These are phyloP conservation scores for Heptranchias perlo DNA, from an alignment of 2,113 vertebrate genomes.

Conservation along the genomic window DNA sequence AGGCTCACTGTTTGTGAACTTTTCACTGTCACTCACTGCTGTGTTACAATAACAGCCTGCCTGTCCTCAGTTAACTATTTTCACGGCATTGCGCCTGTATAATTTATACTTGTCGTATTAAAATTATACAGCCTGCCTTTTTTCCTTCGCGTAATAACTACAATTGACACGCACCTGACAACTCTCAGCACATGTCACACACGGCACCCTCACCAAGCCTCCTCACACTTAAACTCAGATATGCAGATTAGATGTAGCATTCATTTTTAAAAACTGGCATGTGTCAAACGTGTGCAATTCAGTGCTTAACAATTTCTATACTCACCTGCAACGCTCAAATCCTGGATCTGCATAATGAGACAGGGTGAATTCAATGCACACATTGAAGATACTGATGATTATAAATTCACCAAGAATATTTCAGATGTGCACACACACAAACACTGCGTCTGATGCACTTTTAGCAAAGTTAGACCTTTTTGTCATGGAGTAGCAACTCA, in stretches of 20 bases:
- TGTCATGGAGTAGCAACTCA: neutral
- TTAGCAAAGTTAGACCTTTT: neutral
- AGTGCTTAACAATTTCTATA: too few relatives aligned
- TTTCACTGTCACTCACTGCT: neutral
- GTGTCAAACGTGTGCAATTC: neutral
- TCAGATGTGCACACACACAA: neutral
- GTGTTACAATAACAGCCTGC: neutral
- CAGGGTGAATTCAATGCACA: neutral
- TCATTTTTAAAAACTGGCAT: neutral
- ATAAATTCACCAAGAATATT: neutral
- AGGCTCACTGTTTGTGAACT: neutral
- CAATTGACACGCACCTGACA: neutral
- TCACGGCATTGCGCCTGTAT: neutral
- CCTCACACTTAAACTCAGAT: neutral
- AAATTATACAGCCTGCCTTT: neutral
- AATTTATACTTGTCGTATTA: slow-evolving; percentile 19
- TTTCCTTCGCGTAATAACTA: neutral
- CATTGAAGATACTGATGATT: neutral
- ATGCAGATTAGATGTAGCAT: neutral
- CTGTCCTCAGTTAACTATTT: neutral
- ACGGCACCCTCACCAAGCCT: too few relatives aligned
- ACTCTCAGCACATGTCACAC: too few relatives aligned
- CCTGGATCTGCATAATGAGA: neutral
- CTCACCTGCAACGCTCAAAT: neutral
- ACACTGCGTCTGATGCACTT: neutral